Base-by-base conservation (phyloP, 2,797 vertebrate species). In the Argentina silus region DNA sequence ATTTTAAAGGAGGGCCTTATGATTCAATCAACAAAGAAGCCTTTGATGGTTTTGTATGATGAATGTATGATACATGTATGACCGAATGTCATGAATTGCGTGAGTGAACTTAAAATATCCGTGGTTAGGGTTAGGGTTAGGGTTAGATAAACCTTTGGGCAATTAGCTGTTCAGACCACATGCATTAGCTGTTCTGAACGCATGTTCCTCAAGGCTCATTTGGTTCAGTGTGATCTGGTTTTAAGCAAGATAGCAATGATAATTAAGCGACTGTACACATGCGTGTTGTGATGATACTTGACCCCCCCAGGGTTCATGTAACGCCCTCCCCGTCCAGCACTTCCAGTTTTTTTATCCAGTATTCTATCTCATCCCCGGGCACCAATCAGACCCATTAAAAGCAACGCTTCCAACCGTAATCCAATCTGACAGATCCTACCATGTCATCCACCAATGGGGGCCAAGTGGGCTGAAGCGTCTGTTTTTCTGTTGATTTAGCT, bases 331-430 rank as follows among this genome's bases (percentile, higher is more conserved):
- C n/a, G n/a, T n/a, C n/a, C 27, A 36, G 27, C 27, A 4, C 27
- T 36, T 36, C 2, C 27, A 36, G 1, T 36, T 36, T 1, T 36
- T 36, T 1, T 36, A 36, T 75, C 73, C 78, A 77, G 76, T 66
- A 55, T 70, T 63, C 7, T 17, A 0, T 44, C 36, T 36, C 69
- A 57, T 61, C 83, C 80, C 50, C 5, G 74, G 84, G 87, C 75
- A 21, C 57, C 75, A 48, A 74, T 61, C 62, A 82, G 72, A 76
- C 70, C 82, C 80, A 89, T 89, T 88, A 86, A 77, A 91, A 74
- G 14, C 85, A 67, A 78, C 45, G 15, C 27, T 53, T n/a, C 14
- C 66, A 23, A 55, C 12, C 23, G 48, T 72, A 64, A 75, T 69
- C 53, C 51, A 72, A 51, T 44, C 11, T 66, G 73, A 72, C 73